Conservation (phyloP, 2,797 vertebrate species). For the Sebastes ruberrimus region DNA sequence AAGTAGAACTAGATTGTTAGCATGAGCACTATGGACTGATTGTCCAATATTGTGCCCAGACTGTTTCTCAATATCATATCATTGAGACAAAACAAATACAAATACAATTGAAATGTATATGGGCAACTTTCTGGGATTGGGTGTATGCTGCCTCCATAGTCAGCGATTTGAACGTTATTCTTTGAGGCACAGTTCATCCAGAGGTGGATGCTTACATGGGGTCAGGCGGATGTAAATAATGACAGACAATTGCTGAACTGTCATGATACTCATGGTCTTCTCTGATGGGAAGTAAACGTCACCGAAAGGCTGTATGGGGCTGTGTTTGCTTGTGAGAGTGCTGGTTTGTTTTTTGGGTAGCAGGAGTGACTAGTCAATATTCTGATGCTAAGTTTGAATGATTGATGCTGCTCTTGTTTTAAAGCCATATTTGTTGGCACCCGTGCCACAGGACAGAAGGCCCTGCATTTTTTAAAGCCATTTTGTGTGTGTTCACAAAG, state of each 20-base stretch:
- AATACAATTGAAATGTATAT: neutral
- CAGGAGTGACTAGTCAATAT: slow-evolving; percentile 22
- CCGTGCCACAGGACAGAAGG: slow-evolving; percentile 9
- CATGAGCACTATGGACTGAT: neutral
- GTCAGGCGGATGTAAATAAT: slow-evolving; percentile 54
- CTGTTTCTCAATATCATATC: neutral
- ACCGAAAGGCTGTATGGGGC: slow-evolving; percentile 8
- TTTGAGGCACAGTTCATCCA: slow-evolving; percentile 19
- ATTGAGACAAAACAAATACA: neutral
- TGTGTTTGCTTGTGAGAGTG: slow-evolving; percentile 52
- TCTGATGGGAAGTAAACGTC: slow-evolving; percentile 45
- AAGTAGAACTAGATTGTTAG: neutral
- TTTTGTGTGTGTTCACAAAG: neutral
- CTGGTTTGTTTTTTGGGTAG: slow-evolving; percentile 45
- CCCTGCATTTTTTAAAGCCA: neutral
- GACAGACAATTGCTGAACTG: slow-evolving; percentile 59
- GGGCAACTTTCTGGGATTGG: neutral
- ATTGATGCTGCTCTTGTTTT: slow-evolving; percentile 28
- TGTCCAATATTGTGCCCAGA: neutral
- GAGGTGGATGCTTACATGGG: slow-evolving; percentile 14
- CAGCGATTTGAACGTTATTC: neutral
- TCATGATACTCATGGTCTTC: slow-evolving; percentile 35
- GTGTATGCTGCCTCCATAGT: neutral
- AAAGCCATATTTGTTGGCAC: slow-evolving; percentile 20
- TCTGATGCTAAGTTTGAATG: slow-evolving; percentile 27